Percentiles rank a stretch among this genome's conserved stretches.
Evolutionary conservation across 2,888 invertebrate species (phyloP).

Genomic region (Epistrophe eligans): DNA sequence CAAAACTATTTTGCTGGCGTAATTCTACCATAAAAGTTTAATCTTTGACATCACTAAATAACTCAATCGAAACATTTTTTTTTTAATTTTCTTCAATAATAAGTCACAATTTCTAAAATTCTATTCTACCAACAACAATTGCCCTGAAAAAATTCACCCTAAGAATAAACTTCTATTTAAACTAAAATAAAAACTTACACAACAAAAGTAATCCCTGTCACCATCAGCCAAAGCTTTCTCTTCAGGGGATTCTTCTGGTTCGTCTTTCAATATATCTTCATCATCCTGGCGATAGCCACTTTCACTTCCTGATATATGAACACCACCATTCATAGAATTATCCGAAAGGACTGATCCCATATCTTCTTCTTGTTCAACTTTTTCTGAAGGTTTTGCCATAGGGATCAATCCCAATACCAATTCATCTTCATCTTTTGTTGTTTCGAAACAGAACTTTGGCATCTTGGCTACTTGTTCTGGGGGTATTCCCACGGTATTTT

Average conservation of each 20-base stretch:
- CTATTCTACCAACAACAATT: background rate
- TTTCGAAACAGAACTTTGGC: constrained; percentile 64
- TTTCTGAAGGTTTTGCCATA: constrained; percentile 13
- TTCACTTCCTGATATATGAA: constrained; percentile 14
- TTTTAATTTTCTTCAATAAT: too few species aligned
- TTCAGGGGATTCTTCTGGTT: background rate
- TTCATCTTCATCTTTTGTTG: constrained; percentile 60
- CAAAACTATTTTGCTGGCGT: too few species aligned
- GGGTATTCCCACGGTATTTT: constrained; percentile 49
- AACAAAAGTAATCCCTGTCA: constrained; percentile 43
- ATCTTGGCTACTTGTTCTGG: constrained; percentile 56
- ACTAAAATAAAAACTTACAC: constrained; percentile 47
- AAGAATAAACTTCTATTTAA: background rate
- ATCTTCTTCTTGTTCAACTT: constrained; percentile 34
- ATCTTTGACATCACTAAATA: too few species aligned
- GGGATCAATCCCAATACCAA: constrained; percentile 54
- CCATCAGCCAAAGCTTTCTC: background rate
- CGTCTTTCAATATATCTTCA: constrained; percentile 29
- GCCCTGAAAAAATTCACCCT: background rate
- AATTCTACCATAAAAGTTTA: too few species aligned
- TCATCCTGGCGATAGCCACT: constrained; percentile 51
- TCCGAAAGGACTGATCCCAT: constrained; percentile 38
- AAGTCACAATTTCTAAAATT: background rate
- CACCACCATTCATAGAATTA: background rate
- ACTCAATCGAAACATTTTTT: too few species aligned